A percentile compares a stretch with the other conserved stretches of the same genome.
These are phyloP conservation scores for Ferrisia virgata DNA, from an alignment of 2,888 invertebrate species.

Conservation along the genomic window DNA sequence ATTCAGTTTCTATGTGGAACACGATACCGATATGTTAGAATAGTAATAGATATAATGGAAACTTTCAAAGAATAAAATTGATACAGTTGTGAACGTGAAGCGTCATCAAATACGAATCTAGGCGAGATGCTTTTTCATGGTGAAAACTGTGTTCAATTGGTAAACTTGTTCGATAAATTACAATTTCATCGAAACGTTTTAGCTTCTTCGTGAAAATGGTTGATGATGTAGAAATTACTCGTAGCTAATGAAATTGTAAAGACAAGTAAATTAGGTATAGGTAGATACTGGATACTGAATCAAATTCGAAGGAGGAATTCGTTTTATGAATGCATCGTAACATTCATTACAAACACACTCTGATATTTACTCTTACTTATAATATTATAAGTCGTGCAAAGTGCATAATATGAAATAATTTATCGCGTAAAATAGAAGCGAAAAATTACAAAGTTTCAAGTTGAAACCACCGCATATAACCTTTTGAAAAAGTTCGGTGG, in stretches of 20 bases:
- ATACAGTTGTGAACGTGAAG: not conserved
- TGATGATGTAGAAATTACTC: not conserved
- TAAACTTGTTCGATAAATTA: not conserved
- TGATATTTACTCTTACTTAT: not conserved
- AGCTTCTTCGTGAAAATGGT: not conserved
- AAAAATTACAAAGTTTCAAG: not conserved
- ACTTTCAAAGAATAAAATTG: not conserved
- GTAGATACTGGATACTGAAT: not conserved
- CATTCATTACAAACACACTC: no score
- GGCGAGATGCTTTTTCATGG: not conserved
- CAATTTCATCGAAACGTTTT: not conserved
- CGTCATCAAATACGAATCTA: not conserved
- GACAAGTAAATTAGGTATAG: not conserved
- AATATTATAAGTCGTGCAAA: not conserved
- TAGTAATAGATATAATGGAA: not conserved
- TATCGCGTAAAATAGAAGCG: not conserved
- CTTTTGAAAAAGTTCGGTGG: not conserved
- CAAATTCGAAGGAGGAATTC: not conserved
- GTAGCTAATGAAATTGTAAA: not conserved
- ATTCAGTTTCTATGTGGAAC: not conserved
- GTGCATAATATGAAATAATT: not conserved
- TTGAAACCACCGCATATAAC: not conserved
- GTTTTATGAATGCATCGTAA: not conserved
- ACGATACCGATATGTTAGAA: not conserved
- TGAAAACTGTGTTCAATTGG: not conserved